Evolutionary conservation across 2,797 vertebrate genomes (phyloP).

Genomic region (Petrocephalus schoutedeni): DNA sequence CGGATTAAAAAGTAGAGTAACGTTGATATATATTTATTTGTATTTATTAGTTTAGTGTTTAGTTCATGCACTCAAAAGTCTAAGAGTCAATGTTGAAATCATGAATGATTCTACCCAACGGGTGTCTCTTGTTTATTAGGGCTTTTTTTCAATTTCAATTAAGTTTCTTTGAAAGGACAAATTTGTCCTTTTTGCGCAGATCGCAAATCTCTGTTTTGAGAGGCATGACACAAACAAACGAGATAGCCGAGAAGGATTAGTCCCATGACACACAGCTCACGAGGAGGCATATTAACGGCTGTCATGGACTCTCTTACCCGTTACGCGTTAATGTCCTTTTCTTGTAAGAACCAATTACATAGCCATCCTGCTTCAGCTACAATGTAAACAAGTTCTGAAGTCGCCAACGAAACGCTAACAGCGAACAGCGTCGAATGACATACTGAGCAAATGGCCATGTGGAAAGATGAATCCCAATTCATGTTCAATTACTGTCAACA

Average conservation of each 20-base stretch:
- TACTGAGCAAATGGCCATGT: not conserved
- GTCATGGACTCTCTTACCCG: not conserved
- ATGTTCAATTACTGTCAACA: conserved; percentile 11
- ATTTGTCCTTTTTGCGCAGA: not conserved
- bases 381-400: not conserved
- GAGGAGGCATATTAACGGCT: not conserved
- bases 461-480: conserved; percentile 1
- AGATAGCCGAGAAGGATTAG: not conserved
- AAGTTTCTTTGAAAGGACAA: not conserved
- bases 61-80: not conserved
- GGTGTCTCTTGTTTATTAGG: not conserved
- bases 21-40: not conserved
- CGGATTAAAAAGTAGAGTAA: not conserved
- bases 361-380: not conserved
- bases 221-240: not conserved
- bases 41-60: not conserved
- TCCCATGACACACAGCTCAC: not conserved
- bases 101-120: not conserved
- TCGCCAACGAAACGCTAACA: not conserved
- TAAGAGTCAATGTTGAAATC: not conserved
- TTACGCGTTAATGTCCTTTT: not conserved
- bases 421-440: not conserved
- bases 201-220: not conserved
- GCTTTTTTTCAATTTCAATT: not conserved
- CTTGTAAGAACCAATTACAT: conserved; percentile 8